Evolutionary conservation across 2,113 vertebrate genomes (phyloP).

Genomic region (Calcarius ornatus): DNA sequence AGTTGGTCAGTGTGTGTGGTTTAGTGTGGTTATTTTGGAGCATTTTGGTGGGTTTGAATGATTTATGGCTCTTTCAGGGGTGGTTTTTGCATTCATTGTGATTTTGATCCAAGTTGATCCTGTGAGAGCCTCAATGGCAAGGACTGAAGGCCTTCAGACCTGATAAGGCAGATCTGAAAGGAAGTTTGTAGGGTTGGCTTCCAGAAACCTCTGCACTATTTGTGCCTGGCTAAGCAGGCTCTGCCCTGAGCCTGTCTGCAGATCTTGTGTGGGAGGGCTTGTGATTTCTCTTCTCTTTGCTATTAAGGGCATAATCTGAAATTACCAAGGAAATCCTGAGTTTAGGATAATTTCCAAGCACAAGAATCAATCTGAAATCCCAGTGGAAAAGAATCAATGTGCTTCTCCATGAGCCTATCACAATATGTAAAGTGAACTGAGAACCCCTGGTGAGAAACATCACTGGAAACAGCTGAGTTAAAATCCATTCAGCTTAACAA

Average conservation of each 20-base stretch:
- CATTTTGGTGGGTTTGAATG: not conserved
- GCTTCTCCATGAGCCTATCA: not conserved
- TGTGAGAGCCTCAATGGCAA: not conserved
- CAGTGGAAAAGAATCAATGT: not conserved
- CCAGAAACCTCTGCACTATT: not conserved
- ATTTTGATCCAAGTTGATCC: not conserved
- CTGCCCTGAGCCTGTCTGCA: not conserved
- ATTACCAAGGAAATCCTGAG: not conserved
- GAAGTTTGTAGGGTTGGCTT: not conserved
- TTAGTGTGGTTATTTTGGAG: not conserved
- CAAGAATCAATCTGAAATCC: not conserved
- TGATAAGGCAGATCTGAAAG: not conserved
- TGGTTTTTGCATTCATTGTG: not conserved
- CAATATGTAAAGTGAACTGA: not conserved
- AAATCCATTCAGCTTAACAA: conserved; percentile 24
- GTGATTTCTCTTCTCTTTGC: not conserved
- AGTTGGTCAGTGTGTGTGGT: not conserved
- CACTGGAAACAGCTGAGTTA: not conserved
- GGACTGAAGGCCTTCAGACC: not conserved
- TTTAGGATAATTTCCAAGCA: not conserved
- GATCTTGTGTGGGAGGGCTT: not conserved
- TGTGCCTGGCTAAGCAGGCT: not conserved
- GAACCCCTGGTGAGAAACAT: not conserved
- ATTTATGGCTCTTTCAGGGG: not conserved
- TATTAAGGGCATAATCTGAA: not conserved